Evolutionary conservation across 2,797 vertebrate species (phyloP).

Genomic region (Phrynocephalus forsythii): DNA sequence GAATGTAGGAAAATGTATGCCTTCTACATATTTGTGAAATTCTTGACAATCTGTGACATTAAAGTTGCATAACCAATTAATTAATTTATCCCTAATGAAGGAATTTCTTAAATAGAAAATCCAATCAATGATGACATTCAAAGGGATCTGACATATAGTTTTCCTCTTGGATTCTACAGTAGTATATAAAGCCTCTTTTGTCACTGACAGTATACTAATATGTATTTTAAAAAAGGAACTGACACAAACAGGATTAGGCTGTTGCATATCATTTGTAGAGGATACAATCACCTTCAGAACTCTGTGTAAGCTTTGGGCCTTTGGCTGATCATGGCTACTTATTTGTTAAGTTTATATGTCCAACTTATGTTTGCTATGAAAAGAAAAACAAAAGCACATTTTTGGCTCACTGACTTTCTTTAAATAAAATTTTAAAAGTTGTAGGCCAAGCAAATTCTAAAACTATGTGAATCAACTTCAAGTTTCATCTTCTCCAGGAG

Average conservation of each 20-base stretch:
- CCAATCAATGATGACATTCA: constrained; percentile 79
- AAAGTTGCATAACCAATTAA: constrained; percentile 6
- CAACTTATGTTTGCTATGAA: constrained; percentile 74
- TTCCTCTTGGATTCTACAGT: constrained; percentile 65
- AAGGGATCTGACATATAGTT: constrained; percentile 74
- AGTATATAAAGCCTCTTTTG: constrained; percentile 80
- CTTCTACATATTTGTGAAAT: not conserved
- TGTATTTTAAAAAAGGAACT: constrained; percentile 73
- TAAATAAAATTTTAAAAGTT: constrained; percentile 82
- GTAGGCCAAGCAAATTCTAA: constrained; percentile 79
- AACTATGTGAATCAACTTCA: constrained; percentile 78
- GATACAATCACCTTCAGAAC: constrained; percentile 67
- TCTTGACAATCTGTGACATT: constrained; percentile 2
- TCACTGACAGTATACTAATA: constrained; percentile 77
- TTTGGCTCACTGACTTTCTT: constrained; percentile 83
- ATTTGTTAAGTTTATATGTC: constrained; percentile 72
- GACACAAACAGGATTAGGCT: constrained; percentile 75
- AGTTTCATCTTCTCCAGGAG: constrained; percentile 95
- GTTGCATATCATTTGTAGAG: constrained; percentile 67
- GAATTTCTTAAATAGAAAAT: constrained; percentile 74
- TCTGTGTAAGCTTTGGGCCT: constrained; percentile 74
- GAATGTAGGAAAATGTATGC: not conserved
- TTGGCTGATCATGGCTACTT: constrained; percentile 76
- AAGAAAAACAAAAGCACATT: constrained; percentile 72
- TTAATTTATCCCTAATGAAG: constrained; percentile 59